These are phyloP conservation scores for Etheostoma perlongum DNA, from an alignment of 2,797 vertebrate genomes.

Conservation along the genomic window DNA sequence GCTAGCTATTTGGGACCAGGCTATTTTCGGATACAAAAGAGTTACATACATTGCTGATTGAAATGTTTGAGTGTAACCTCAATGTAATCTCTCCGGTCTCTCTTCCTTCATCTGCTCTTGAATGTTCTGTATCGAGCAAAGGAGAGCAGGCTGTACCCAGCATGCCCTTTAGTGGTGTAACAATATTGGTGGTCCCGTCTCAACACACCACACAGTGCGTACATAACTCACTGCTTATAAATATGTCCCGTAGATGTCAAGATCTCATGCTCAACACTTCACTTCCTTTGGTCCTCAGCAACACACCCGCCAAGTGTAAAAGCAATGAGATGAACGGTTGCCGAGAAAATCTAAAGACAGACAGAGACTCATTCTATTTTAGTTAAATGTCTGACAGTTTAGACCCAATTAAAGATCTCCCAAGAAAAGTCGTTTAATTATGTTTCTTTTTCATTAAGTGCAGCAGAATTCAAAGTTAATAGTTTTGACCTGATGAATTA, in stretches of 20 bases:
- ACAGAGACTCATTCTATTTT: background rate
- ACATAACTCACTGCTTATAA: background rate
- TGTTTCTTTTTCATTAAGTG: background rate
- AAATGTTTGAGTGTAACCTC: too few species aligned
- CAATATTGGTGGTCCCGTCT: too few species aligned
- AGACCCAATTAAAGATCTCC: conserved; percentile 9
- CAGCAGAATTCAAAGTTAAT: conserved; percentile 13
- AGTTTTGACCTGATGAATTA: background rate
- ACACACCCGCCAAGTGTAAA: background rate
- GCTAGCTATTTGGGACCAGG: background rate
- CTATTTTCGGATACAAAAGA: background rate
- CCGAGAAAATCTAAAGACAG: background rate
- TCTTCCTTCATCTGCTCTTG: too few species aligned
- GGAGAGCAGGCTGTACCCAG: too few species aligned
- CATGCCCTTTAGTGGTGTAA: too few species aligned
- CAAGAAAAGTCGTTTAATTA: background rate
- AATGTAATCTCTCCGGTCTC: too few species aligned
- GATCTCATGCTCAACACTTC: background rate
- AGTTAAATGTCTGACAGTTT: conserved; percentile 16
- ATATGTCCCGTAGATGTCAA: background rate
- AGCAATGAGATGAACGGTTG: background rate
- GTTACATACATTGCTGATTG: background rate
- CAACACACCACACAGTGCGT: too few species aligned
- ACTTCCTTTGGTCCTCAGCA: background rate
- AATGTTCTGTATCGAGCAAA: too few species aligned